phyloP scores from a whole-genome alignment of 2,888 invertebrate genomes.

The Drosophila fungiperda region DNA sequence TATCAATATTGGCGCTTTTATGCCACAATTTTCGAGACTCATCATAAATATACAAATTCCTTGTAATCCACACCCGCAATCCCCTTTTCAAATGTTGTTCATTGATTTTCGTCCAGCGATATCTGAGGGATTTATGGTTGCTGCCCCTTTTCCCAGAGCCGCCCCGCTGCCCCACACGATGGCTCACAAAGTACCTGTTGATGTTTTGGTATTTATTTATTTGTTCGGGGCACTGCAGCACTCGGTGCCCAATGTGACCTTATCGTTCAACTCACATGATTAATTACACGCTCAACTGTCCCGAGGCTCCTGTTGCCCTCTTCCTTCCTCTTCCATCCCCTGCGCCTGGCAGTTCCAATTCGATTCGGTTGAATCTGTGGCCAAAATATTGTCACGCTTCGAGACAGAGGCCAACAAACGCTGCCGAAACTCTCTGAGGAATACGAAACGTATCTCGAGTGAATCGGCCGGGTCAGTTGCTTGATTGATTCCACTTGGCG shows the following conservation, averaged over 20 bases:
- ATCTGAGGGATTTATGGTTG: constrained; percentile 68
- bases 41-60: constrained; percentile 71
- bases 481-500: constrained; percentile 80
- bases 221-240: constrained; percentile 25
- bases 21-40: constrained; percentile 50
- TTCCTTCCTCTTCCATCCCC: too few relatives aligned
- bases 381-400: constrained; percentile 80
- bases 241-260: constrained; percentile 54
- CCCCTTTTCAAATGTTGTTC: constrained; percentile 34
- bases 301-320: constrained; percentile 38
- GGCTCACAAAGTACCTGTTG: constrained; percentile 67
- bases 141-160: constrained; percentile 35
- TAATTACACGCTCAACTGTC: constrained; percentile 55
- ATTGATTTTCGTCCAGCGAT: constrained; percentile 62
- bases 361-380: constrained; percentile 72
- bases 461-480: constrained; percentile 22
- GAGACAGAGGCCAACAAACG: constrained; percentile 40
- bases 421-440: constrained; percentile 54
- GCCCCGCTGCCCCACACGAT: constrained; percentile 9
- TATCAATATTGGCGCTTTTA: constrained; percentile 70
- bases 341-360: constrained; percentile 14
- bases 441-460: constrained; percentile 42
- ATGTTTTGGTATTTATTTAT: constrained; percentile 18
- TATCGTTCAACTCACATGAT: constrained; percentile 72
- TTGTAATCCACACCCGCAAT: constrained; percentile 60